A percentile compares a stretch with the other conserved stretches of the same genome.
These are phyloP conservation scores for Megaceryle maxima DNA, from an alignment of 2,113 vertebrate species.

Conservation along the genomic window DNA sequence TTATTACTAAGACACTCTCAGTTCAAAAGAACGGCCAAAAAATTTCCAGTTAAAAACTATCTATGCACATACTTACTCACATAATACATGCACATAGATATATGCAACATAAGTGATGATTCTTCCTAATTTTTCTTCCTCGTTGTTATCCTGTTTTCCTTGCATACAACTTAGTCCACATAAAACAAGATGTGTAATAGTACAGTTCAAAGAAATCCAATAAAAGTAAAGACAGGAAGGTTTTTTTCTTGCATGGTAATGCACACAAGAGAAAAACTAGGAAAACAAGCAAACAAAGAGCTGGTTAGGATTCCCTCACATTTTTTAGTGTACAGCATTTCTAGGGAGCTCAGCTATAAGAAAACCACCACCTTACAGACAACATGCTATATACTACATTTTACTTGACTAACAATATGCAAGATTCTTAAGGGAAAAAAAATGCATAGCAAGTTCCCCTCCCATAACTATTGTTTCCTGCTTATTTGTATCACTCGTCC, in stretches of 20 bases:
- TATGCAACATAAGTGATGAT: background rate
- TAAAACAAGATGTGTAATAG: background rate
- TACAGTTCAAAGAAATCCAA: constrained; percentile 12
- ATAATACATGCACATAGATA: constrained; percentile 28
- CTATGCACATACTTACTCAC: constrained; percentile 47
- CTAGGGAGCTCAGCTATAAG: background rate
- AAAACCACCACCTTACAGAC: background rate
- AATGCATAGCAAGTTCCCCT: background rate
- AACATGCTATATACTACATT: background rate
- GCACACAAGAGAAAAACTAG: constrained; percentile 38
- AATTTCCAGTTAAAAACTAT: constrained; percentile 31
- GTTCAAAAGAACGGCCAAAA: constrained; percentile 20
- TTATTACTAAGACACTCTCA: constrained; percentile 38
- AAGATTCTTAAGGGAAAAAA: background rate
- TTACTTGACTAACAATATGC: background rate
- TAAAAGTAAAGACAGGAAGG: background rate
- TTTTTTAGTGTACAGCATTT: background rate
- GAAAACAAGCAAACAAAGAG: constrained; percentile 63
- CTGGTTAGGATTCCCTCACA: background rate
- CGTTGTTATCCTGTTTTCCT: constrained; percentile 51
- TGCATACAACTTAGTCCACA: background rate
- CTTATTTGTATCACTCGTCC: background rate
- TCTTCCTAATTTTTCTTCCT: constrained; percentile 50
- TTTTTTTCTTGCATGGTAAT: constrained; percentile 44
- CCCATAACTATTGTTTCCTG: background rate